Base-by-base conservation (phyloP, 2,888 invertebrate genomes). In the Eupithecia tripunctaria region DNA sequence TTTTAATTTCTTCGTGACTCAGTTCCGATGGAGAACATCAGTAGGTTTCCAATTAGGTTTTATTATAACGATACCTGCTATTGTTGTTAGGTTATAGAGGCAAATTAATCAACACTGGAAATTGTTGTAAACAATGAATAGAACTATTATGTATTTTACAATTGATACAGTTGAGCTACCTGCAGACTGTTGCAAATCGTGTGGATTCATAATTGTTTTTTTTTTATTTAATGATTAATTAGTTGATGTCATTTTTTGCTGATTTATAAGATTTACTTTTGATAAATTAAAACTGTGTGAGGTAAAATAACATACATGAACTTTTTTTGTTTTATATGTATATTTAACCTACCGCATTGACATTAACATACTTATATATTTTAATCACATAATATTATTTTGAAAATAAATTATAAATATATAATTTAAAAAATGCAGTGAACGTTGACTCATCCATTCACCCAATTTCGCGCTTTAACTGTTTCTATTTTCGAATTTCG, bases 391-490 rank as follows among this genome's bases (percentile, higher is more conserved):
- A 2, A 4, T 3, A 10, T 51, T 3, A 51, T 10, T 21, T 51
- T 10, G 10, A 21, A 21, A 2, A 51, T n/a, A 32, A 32, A 32
- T 4, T n/a, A n/a, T n/a, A n/a, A n/a, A n/a, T n/a, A n/a, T n/a
- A n/a, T n/a, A 51, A 71, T 72, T 64, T 47, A 70, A 77, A 75
- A 75, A 77, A 78, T 71, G 71, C 76, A 72, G 62, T 73, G 74
- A 76, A 74, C 76, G 73, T 75, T 78, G 74, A 78, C 73, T 79
- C 79, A 76, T 75, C 79, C 79, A 78, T 85, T 89, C 89, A 89
- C 89, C 88, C 81, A 89, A 89, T 88, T 90, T 90, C 84, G 88
- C 89, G 87, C 84, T 87, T 84, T 85, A 86, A 86, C 86, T 84
- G 83, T 82, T 85, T 89, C 88, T 89, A 89, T 89, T 89, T 89